A percentile compares a stretch with the other conserved stretches of the same genome.
These are phyloP conservation scores for Coremacera marginata DNA, from an alignment of 2,888 invertebrate species.

Conservation along the genomic window DNA sequence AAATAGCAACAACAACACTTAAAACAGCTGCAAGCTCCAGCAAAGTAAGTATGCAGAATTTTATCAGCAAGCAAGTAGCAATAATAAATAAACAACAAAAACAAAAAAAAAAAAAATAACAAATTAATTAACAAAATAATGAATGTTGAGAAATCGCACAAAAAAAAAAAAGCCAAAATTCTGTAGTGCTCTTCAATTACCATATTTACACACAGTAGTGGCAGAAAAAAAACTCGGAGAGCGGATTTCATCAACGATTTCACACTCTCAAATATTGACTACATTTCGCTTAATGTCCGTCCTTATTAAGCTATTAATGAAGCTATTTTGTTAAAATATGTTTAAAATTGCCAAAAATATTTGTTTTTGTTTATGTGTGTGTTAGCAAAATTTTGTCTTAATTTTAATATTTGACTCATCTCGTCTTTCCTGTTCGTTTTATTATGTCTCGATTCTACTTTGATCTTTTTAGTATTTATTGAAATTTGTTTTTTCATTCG, in stretches of 20 bases:
- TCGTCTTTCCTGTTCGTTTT: background rate
- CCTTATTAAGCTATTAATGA: too few relatives aligned
- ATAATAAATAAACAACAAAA: constrained; percentile 5
- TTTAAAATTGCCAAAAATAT: too few relatives aligned
- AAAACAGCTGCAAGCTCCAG: background rate
- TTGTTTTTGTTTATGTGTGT: background rate
- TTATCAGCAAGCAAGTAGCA: constrained; percentile 9
- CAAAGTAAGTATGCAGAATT: background rate
- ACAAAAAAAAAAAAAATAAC: constrained; percentile 12
- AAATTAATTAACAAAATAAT: constrained; percentile 11
- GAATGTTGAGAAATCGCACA: too few relatives aligned
- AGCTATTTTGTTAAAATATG: too few relatives aligned
- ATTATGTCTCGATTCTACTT: background rate
- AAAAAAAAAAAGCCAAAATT: constrained; percentile 9
- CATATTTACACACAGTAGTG: background rate
- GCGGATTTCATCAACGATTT: background rate
- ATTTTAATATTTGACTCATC: too few relatives aligned
- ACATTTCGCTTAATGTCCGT: too few relatives aligned
- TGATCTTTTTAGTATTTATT: background rate
- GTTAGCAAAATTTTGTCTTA: too few relatives aligned
- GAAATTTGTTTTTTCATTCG: background rate
- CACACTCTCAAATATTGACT: background rate
- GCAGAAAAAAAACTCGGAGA: background rate
- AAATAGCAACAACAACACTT: background rate
- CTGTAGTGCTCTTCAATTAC: background rate